Base-by-base conservation (phyloP, 2,113 vertebrate genomes). In the Corynorhinus townsendii region DNA sequence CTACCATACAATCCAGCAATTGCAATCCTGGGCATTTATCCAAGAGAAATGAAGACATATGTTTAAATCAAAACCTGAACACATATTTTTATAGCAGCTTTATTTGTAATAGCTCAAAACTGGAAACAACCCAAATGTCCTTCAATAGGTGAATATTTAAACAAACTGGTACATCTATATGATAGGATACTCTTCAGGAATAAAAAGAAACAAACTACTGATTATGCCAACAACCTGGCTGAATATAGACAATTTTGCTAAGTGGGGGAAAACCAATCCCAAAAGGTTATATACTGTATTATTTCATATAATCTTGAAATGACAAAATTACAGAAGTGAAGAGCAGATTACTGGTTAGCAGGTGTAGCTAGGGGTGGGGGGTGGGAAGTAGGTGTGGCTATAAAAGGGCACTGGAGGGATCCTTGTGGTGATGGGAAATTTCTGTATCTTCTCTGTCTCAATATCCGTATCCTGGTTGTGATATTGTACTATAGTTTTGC, bases 51-150 rank as follows among this genome's bases (percentile, higher is more conserved):
- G 49, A 86, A 88, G 89, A 92, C 79, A 86, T 82, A 77, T 86
- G 43, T 94, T 75, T 49, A 95, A 49, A 66, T 40, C 59, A 64
- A 93, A 92, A 86, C 35, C 56, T 89, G 69, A 82, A 72, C 33
- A 86, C 64, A 71, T 68, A 75, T 92, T 92, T 86, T 86, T 94
- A 80, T n/a, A 92, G 76, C 87, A 96, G 75, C 76, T 87, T 96
- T 92, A 83, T 81, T 66, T 86, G 64, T 94, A 83, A 86, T 54
- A 86, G 26, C 35, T 85, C 43, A 82, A 81, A 95, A 82, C 33
- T 59, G 62, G 81, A 92, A 87, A 79, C 14, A 86, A 69, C 26
- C 30, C 75, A 89, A 52, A 72, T 72, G 54, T 85, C 86, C 81
- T 86, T 66, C 75, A 82, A 72, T 56, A 83, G 89, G 59, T 82